phyloP scores from a whole-genome alignment of 1,140 invertebrate species.

The Archegozetes longisetosus region DNA sequence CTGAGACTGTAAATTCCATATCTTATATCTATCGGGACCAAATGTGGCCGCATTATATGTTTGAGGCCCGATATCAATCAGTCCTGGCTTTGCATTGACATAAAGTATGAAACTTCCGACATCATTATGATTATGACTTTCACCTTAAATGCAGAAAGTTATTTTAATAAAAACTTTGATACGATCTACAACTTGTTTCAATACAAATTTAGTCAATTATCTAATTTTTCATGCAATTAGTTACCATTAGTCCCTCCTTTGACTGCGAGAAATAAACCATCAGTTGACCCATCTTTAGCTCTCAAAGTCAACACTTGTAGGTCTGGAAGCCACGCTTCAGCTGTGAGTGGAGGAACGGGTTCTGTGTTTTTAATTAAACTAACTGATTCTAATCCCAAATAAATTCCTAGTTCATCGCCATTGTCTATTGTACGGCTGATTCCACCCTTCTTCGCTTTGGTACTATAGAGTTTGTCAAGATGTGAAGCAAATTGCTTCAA shows the following conservation, averaged over 20 bases:
- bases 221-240: too few species aligned
- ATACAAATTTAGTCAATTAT: too few species aligned
- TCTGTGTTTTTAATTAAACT: neutral
- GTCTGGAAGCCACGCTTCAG: neutral
- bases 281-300: neutral
- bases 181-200: too few species aligned
- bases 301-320: neutral
- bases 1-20: neutral
- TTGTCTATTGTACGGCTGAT: neutral
- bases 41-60: neutral
- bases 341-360: neutral
- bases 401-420: neutral
- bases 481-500: conserved; percentile 1
- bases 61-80: neutral
- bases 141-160: too few species aligned
- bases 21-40: neutral
- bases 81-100: neutral
- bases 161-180: too few species aligned
- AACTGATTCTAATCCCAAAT: neutral
- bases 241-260: too few species aligned
- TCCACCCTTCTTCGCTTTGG: neutral
- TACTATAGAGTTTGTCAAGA: neutral
- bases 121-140: conserved; percentile 3
- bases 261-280: neutral
- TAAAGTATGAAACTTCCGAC: neutral